These are phyloP conservation scores for Lochmaea crataegi DNA, from an alignment of 2,888 invertebrate genomes.

Conservation along the genomic window DNA sequence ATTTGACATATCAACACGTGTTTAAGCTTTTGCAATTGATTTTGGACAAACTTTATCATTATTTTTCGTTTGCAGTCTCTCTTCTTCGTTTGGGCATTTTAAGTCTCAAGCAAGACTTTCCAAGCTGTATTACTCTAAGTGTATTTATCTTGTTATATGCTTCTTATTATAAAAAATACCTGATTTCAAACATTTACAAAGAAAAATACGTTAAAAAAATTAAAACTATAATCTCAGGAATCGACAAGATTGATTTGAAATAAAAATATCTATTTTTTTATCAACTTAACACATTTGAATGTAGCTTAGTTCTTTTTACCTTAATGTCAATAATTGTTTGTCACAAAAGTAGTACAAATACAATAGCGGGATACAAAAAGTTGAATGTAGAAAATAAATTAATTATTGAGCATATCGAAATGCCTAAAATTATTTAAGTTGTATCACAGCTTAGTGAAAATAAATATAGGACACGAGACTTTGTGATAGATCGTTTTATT, in stretches of 20 bases:
- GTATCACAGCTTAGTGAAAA: conserved; percentile 66
- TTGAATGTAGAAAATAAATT: conserved; percentile 29
- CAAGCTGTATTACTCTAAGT: neutral
- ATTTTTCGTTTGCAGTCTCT: too few relatives aligned
- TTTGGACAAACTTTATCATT: too few relatives aligned
- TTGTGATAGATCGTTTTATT: conserved; percentile 39
- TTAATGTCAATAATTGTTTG: neutral
- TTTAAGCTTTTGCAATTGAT: too few relatives aligned
- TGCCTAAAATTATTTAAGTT: conserved; percentile 61
- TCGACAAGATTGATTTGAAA: neutral
- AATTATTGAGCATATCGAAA: conserved; percentile 59
- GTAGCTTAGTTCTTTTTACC: neutral
- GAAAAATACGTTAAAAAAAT: neutral
- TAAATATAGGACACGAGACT: conserved; percentile 48
- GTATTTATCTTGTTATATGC: neutral
- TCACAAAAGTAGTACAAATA: conserved; percentile 37
- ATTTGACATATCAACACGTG: too few relatives aligned
- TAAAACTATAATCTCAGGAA: neutral
- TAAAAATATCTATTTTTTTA: neutral
- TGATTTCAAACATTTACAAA: neutral
- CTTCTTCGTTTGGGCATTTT: too few relatives aligned
- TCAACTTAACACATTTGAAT: neutral
- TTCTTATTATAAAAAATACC: too few relatives aligned
- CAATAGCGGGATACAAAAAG: conserved; percentile 15
- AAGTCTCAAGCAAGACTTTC: too few relatives aligned